Evolutionary conservation across 2,888 invertebrate genomes (phyloP).

Genomic region (Epirrita christyi): DNA sequence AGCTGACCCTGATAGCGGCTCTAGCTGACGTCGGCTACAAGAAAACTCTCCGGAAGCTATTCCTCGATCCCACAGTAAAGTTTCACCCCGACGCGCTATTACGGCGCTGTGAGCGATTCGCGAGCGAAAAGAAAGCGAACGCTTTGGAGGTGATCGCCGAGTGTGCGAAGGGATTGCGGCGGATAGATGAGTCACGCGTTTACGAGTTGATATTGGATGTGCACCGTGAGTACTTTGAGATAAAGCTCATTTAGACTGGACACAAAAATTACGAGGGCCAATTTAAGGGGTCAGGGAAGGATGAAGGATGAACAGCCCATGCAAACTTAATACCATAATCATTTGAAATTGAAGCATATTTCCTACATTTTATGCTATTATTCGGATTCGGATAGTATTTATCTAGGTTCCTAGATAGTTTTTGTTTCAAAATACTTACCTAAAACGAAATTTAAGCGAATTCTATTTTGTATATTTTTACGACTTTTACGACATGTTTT

Average conservation of each 20-base stretch:
- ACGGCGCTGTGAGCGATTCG: conserved; percentile 80
- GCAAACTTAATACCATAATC: too few species aligned
- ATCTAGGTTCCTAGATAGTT: too few species aligned
- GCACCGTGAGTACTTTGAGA: conserved; percentile 68
- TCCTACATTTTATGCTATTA: too few species aligned
- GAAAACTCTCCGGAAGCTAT: conserved; percentile 75
- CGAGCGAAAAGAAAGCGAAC: conserved; percentile 63
- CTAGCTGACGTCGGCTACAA: conserved; percentile 82
- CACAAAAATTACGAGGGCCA: too few species aligned
- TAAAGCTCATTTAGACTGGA: neutral
- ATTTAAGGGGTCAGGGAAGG: too few species aligned
- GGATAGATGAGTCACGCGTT: conserved; percentile 66
- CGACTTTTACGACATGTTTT: too few species aligned
- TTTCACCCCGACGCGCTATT: conserved; percentile 80
- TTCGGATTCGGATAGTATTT: too few species aligned
- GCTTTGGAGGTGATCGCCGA: conserved; percentile 66
- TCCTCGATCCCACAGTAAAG: conserved; percentile 81
- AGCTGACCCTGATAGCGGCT: conserved; percentile 78
- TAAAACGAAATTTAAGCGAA: too few species aligned
- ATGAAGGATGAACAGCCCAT: too few species aligned
- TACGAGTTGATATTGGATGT: conserved; percentile 79
- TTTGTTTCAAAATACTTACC: too few species aligned
- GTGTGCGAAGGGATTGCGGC: conserved; percentile 59
- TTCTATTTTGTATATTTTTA: too few species aligned
- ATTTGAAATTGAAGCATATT: too few species aligned